A percentile compares a stretch with the other conserved stretches of the same genome.
phyloP scores from a whole-genome alignment of 2,797 vertebrate species.

The Balearica regulorum region DNA sequence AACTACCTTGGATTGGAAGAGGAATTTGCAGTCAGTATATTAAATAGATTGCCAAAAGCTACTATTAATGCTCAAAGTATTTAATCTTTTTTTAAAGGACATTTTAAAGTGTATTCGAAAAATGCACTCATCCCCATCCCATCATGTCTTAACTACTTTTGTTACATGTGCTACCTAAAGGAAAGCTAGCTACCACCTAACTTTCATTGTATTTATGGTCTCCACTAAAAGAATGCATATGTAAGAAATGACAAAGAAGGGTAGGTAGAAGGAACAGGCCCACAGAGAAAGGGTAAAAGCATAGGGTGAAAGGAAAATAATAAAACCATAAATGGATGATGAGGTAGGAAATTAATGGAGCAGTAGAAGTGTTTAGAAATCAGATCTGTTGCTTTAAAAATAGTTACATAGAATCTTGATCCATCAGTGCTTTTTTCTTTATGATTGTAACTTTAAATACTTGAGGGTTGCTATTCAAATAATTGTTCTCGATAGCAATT shows the following conservation, averaged over 20 bases:
- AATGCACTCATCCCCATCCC: background rate
- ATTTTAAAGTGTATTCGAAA: background rate
- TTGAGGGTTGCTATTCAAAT: background rate
- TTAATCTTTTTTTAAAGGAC: background rate
- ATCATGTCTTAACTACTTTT: background rate
- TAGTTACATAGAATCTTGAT: background rate
- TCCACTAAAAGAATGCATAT: background rate
- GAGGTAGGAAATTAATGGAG: background rate
- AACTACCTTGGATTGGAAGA: slow-evolving; percentile 21
- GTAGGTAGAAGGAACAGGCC: background rate
- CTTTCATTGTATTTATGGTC: background rate
- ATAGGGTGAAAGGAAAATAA: background rate
- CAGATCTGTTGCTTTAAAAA: background rate
- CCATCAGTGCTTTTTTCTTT: background rate
- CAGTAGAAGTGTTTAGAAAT: background rate
- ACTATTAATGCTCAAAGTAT: background rate
- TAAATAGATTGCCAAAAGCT: background rate
- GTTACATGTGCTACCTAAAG: background rate
- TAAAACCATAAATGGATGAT: background rate
- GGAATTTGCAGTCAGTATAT: background rate
- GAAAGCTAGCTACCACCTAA: background rate
- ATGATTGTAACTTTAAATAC: background rate
- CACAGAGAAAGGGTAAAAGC: background rate
- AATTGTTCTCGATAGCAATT: background rate
- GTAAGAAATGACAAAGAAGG: background rate